Evolutionary conservation across 2,113 vertebrate genomes (phyloP), one percentile per base, ranked within the genome.

Genomic region (Leptobrachium leishanense): DNA sequence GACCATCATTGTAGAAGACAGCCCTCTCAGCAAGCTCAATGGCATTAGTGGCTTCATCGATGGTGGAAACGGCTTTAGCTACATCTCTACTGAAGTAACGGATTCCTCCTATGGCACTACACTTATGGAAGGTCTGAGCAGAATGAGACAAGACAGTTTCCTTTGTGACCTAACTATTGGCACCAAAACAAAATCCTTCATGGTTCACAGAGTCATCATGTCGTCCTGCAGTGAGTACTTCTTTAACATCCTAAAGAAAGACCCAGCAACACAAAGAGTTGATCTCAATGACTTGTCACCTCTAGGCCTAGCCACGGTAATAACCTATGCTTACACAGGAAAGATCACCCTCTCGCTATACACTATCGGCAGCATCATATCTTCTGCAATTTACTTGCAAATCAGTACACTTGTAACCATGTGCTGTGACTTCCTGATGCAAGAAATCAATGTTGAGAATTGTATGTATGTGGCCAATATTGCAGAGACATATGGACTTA

Each of bases 401-500:
- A 97, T 99, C 70, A 87, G 94, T 59, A 95, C 94, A n/a, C 91
- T 99, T 55, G 93, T 98, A 42, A 99, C 98, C 88, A 98, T 99
- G 95, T 99, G 98, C 89, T 97, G 96, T 78, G 96, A 99, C 85
- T 99, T 99, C 90, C 90, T 99, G 80, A 95, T 93, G 84, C 95
- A 93, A 82, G 97, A 98, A 93, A 93, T 98, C 82, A 99, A 87
- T 1, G 96, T 98, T 79, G 97, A 99, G 87, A 99, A 99, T 42
- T 99, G 97, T 78, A 99, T 98, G 96, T 99, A 99, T 0, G 81
- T 99, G 63, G 95, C 91, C 81, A 99, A 99, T 84, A 98, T 99
- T 43, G 96, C 98, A 5, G 96, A 98, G 84, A 97, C 98, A 0
- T 98, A 99, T 0, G 89, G 92, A 86, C 92, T 99, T 39, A 98